phyloP scores from a whole-genome alignment of 1,140 invertebrate genomes.

The Brachionus rubens region DNA sequence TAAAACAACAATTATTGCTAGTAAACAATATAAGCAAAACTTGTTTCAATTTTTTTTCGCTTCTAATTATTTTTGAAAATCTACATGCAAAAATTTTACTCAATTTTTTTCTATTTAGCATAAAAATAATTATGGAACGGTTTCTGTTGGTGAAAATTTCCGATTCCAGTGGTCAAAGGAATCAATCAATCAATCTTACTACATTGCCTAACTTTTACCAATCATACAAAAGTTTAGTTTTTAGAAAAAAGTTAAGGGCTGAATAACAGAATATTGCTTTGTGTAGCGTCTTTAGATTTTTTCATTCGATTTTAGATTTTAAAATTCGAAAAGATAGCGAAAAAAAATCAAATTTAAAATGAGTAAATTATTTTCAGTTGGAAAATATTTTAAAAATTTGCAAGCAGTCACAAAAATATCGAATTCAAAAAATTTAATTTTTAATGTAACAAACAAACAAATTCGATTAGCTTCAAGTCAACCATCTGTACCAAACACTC shows the following conservation, averaged over 20 bases:
- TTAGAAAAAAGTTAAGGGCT: too few species aligned
- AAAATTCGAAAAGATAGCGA: too few species aligned
- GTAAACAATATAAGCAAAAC: background rate
- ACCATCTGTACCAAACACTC: background rate
- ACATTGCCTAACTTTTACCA: background rate
- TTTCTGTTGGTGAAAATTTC: too few species aligned
- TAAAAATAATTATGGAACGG: too few species aligned
- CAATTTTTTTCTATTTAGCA: too few species aligned
- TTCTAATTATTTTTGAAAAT: conserved; percentile 21
- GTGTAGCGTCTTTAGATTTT: background rate
- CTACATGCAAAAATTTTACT: conserved; percentile 1
- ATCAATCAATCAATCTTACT: background rate
- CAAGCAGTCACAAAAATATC: background rate
- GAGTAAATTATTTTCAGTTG: background rate
- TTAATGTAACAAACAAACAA: background rate
- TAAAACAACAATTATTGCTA: background rate
- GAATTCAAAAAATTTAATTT: background rate
- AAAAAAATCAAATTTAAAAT: too few species aligned
- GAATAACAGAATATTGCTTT: background rate
- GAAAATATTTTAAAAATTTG: background rate
- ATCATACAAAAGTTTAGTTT: too few species aligned
- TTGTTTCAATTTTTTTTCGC: background rate
- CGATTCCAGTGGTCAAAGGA: too few species aligned
- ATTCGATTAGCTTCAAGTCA: background rate
- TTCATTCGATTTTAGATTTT: background rate